Percentiles rank a stretch among this genome's conserved stretches.
Evolutionary conservation across 2,113 vertebrate genomes (phyloP).

Genomic region (Bubo scandiacus): DNA sequence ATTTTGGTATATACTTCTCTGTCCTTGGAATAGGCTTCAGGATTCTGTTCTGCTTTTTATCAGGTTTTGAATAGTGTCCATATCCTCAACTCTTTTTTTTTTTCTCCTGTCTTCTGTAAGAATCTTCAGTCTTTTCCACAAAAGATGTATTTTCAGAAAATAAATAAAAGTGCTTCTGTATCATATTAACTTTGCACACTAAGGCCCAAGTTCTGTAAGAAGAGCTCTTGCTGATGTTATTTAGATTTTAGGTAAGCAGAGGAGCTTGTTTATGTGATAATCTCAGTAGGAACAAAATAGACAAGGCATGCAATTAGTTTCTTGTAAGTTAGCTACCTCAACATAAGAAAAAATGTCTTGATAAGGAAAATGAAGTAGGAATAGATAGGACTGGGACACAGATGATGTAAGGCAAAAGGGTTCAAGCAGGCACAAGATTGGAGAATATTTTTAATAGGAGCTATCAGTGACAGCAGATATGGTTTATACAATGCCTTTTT

Average conservation of each 20-base stretch:
- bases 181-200: neutral
- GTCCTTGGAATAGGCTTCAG: slow-evolving; percentile 45
- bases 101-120: neutral
- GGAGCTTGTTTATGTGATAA: neutral
- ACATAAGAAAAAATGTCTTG: neutral
- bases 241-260: neutral
- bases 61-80: slow-evolving; percentile 55
- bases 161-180: neutral
- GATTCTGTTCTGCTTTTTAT: slow-evolving; percentile 53
- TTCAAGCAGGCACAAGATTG: neutral
- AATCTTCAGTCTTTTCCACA: slow-evolving; percentile 8
- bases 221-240: neutral
- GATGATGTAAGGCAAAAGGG: neutral
- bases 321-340: neutral
- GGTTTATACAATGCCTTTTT: neutral
- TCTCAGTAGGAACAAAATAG: neutral
- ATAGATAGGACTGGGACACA: neutral
- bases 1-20: slow-evolving; percentile 30
- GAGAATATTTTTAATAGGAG: neutral
- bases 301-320: neutral
- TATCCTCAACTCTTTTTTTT: neutral
- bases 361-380: neutral
- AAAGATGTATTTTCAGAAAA: slow-evolving; percentile 35
- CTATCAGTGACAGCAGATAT: neutral
- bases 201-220: neutral